Base-by-base conservation (phyloP, 1,140 invertebrate species). In the Listronotus oregonensis region DNA sequence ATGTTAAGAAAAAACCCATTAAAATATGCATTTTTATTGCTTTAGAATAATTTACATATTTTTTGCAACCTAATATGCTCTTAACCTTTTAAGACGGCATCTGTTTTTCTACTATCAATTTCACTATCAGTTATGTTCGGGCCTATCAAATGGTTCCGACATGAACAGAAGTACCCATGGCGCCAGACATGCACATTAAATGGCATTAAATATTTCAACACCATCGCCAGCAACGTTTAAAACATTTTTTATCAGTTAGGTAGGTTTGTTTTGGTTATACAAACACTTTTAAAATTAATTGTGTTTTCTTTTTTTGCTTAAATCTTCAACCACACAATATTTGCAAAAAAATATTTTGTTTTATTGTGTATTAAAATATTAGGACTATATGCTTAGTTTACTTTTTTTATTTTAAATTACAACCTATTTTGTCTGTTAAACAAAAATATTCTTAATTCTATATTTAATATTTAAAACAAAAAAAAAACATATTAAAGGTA, bases 181-280 rank as follows among this genome's bases (percentile, higher is more conserved):
- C 49, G 49, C 49, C 49, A 51, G 49, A 31, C 49, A 27, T 51
- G n/a, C 27, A 27, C 31, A 51, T 51, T 51, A 51, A 51, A 51
- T 51, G 49, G 31, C 49, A 51, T 18, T 51, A 51, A 51, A 51
- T 15, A 10, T 51, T 27, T 51, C 21, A 51, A 51, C 21, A 51
- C 9, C 31, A 51, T 31, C 32, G 15, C 5, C 1, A 14, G 43
- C 7, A 10, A 40, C 10, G 39, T 40, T 40, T 40, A 12, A 14
- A 40, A 12, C 2, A 40, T 40, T 14, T n/a, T 14, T 40, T 10
- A 40, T 14, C 7, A 40, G n/a, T 40, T 14, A 12, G 39, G 10
- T 14, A 3, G 39, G 3, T 10, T 12, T 40, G 39, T 40, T 40
- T 40, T 40, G 7, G 10, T 40, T 1, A 7, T 10, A 40, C n/a